Percentiles rank a stretch among this genome's conserved stretches.
phyloP scores from a whole-genome alignment of 2,888 invertebrate species.

The Alentia gelatinosa region DNA sequence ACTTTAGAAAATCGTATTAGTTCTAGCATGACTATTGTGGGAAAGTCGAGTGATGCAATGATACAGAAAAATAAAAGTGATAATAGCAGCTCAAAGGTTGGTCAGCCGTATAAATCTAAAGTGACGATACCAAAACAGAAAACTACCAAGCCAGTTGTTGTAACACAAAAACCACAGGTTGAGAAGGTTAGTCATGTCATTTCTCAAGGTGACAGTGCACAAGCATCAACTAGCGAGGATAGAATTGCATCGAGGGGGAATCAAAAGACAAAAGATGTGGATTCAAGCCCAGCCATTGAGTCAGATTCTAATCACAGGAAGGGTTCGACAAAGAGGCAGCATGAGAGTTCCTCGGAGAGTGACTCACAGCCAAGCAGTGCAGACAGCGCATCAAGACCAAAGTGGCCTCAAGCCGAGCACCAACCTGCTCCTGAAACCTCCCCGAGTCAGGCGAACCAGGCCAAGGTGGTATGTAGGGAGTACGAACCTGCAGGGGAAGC shows the following conservation, averaged over 20 bases:
- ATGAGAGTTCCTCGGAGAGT: not conserved
- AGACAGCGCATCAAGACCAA: not conserved
- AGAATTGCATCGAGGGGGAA: not conserved
- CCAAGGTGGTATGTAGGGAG: not conserved
- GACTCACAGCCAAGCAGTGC: not conserved
- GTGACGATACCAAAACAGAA: not conserved
- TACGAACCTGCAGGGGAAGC: not conserved
- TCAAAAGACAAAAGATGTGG: too few species aligned
- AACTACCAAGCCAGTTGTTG: not conserved
- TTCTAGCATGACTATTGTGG: not conserved
- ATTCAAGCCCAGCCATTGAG: not conserved
- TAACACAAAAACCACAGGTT: too few species aligned
- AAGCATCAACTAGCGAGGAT: too few species aligned
- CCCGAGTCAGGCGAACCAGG: too few species aligned
- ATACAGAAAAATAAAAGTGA: not conserved
- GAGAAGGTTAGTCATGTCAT: too few species aligned
- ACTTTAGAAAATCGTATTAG: too few species aligned
- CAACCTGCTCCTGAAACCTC: not conserved
- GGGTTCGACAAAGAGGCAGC: not conserved
- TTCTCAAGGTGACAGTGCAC: too few species aligned
- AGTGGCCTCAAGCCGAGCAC: not conserved
- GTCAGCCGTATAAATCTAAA: conserved; percentile 9
- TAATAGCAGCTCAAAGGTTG: not conserved
- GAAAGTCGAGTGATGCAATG: not conserved
- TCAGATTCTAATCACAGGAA: not conserved